These are phyloP conservation scores for Bimastos eiseni DNA, from an alignment of 2,888 invertebrate genomes.

Conservation along the genomic window DNA sequence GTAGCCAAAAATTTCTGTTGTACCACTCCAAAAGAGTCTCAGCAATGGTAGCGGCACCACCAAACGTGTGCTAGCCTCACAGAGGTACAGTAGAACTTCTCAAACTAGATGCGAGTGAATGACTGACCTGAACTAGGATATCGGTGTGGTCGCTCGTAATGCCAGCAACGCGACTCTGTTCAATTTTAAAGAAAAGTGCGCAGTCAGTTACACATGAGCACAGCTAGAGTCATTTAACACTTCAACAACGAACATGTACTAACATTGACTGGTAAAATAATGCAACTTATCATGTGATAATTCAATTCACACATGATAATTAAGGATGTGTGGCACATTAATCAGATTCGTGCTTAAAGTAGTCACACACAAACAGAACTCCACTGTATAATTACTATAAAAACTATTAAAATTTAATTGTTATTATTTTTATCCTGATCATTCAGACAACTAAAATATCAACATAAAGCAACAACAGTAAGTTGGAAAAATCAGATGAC, in stretches of 20 bases:
- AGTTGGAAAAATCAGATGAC: background rate
- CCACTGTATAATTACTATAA: too few species aligned
- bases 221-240: background rate
- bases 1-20: background rate
- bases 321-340: too few species aligned
- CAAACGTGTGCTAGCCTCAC: background rate
- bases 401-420: too few species aligned
- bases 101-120: too few species aligned
- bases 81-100: background rate
- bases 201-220: conserved; percentile 38
- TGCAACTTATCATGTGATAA: too few species aligned
- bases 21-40: background rate
- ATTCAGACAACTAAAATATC: too few species aligned
- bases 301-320: too few species aligned
- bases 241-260: too few species aligned
- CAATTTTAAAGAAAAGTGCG: background rate
- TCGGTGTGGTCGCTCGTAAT: conserved; percentile 54
- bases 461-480: background rate
- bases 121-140: conserved; percentile 56
- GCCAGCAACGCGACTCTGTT: conserved; percentile 52
- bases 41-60: background rate
- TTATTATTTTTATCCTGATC: too few species aligned
- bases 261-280: too few species aligned
- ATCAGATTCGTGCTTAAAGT: too few species aligned
- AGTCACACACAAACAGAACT: too few species aligned